phyloP scores from a whole-genome alignment of 2,888 invertebrate species.

The Phragmatobia fuliginosa region DNA sequence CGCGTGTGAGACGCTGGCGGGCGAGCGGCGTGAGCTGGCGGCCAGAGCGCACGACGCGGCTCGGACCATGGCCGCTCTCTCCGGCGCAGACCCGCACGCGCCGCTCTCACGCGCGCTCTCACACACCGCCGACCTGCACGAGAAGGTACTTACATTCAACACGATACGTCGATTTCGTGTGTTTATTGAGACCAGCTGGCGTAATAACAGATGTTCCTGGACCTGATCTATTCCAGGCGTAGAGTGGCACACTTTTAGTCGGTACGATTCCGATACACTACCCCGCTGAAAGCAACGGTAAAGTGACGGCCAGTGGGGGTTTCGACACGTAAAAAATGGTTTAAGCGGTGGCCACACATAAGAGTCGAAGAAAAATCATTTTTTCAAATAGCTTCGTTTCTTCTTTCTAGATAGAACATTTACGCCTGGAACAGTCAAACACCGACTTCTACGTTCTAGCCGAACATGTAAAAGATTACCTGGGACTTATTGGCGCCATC shows the following conservation, averaged over 20 bases:
- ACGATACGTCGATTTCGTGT: too few species aligned
- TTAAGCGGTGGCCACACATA: too few species aligned
- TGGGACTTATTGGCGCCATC: constrained; percentile 95
- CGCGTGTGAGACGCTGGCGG: constrained; percentile 95
- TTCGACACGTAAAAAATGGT: too few species aligned
- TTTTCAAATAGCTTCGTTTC: too few species aligned
- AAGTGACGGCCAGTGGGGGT: too few species aligned
- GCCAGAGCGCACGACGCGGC: constrained; percentile 93
- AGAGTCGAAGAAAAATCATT: too few species aligned
- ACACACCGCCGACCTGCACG: constrained; percentile 76
- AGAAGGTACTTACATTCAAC: constrained; percentile 87
- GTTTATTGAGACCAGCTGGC: too few species aligned
- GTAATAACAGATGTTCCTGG: too few species aligned
- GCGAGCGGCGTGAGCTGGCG: constrained; percentile 94
- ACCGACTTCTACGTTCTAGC: constrained; percentile 97
- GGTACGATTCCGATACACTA: too few species aligned
- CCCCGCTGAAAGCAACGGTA: too few species aligned
- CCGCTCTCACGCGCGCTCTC: constrained; percentile 70
- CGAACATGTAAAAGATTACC: constrained; percentile 98
- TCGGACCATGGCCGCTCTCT: constrained; percentile 93
- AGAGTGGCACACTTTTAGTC: too few species aligned
- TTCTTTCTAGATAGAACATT: constrained; percentile 90
- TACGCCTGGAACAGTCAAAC: constrained; percentile 97
- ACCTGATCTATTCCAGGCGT: too few species aligned
- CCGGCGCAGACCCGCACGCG: constrained; percentile 94